Base-by-base conservation (phyloP, 2,888 invertebrate genomes). In the Argynnis bischoffii region DNA sequence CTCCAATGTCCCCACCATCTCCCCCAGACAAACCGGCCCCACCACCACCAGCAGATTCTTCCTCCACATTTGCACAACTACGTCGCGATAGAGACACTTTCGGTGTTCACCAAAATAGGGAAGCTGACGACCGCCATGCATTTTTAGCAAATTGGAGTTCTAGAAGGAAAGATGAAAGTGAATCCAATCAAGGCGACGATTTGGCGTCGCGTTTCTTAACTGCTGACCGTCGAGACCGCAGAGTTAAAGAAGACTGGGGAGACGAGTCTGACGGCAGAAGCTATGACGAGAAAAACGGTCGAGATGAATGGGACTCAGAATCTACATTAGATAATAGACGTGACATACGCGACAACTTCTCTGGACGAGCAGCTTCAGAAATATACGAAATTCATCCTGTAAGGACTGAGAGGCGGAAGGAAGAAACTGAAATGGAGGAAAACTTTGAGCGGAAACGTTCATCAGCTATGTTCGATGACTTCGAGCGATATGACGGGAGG, bases 51-150 rank as follows among this genome's bases (percentile, higher is more conserved):
- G 1, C 77, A 0, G 77, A 77, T 5, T 94, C 95, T 0, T 95
- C 96, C 0, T 94, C 94, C 0, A 84, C 89, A 0, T 96, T 95
- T 76, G 95, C 96, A 75, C 95, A 95, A 71, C 90, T 94, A 59
- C 92, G 96, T 2, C 95, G 96, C 75, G 95, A 96, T 76, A 88
- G 95, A 35, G 96, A 95, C 76, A 96, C 96, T 0, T 95, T 95
- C 73, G 95, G 96, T 0, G 96, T 95, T 0, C 95, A 95, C 67
- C 95, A 95, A 77, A 95, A 95, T 77, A 89, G 94, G 78, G 93
- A 93, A 70, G 94, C 91, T 0, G 93, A 92, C 47, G 94, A 93
- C 66, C 92, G 94, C 72, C 93, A 92, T 75, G 87, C 87, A 16
- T 93, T 93, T 82, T 78, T 93, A 26, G 93, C 92, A 0, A 93